A percentile compares a stretch with the other conserved stretches of the same genome.
Conservation (phyloP, 2,888 invertebrate genomes). For the Blomia tropicalis region DNA sequence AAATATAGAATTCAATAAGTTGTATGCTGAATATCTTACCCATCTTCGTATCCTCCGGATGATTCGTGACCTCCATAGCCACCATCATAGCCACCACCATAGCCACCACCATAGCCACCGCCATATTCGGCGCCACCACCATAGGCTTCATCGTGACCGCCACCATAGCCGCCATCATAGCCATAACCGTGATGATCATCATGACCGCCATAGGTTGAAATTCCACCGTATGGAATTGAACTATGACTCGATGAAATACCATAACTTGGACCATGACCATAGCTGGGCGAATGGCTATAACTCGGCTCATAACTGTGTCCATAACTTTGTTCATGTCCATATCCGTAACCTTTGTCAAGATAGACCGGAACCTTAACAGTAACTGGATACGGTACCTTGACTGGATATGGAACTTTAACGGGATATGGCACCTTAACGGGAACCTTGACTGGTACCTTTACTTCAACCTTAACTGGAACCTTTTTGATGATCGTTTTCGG, state of each 20-base stretch:
- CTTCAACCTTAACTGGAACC: background rate
- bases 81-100: conserved; percentile 2
- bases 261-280: background rate
- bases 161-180: conserved; percentile 7
- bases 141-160: background rate
- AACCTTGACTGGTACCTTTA: background rate
- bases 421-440: conserved; percentile 2
- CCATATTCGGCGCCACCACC: conserved; percentile 1
- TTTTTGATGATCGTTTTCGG: conserved; percentile 1
- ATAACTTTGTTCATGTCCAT: background rate
- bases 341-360: background rate
- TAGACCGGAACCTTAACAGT: conserved; percentile 10
- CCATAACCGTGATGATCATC: background rate
- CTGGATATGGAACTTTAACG: conserved; percentile 1
- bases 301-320: background rate
- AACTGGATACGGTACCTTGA: conserved; percentile 6
- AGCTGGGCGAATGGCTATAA: too few species aligned
- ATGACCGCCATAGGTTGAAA: background rate
- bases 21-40: too few species aligned
- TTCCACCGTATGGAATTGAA: background rate
- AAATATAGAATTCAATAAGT: too few species aligned
- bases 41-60: background rate
- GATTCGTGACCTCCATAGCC: conserved; percentile 2
- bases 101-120: conserved; percentile 2
- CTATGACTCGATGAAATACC: background rate